Evolutionary conservation across 2,113 vertebrate genomes (phyloP).

Genomic region (Spilogale gracilis): DNA sequence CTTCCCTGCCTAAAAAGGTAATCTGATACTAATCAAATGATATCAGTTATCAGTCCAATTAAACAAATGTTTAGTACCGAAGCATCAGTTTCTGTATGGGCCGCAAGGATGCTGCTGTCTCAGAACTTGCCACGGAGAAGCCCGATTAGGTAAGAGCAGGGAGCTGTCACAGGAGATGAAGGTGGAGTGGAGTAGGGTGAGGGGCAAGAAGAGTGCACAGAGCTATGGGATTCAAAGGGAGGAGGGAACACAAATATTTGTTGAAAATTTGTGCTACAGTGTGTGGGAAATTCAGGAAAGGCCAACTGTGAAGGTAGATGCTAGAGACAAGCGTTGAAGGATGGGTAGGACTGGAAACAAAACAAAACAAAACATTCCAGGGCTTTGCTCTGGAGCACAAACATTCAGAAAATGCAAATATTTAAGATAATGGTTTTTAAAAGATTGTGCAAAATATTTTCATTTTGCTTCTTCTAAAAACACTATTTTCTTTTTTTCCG

Average conservation of each 20-base stretch:
- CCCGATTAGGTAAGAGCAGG: neutral
- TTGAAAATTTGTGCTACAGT: neutral
- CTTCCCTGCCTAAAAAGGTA: neutral
- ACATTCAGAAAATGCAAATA: constrained; percentile 3
- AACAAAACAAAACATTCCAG: neutral
- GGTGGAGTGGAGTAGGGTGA: rapidly evolving
- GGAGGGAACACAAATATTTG: neutral
- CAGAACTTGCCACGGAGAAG: neutral
- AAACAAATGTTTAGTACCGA: neutral
- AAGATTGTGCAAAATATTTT: constrained; percentile 34
- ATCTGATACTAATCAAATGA: neutral
- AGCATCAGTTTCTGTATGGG: neutral
- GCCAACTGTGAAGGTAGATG: neutral
- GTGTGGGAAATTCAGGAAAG: neutral
- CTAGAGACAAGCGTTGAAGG: neutral
- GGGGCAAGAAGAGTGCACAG: neutral
- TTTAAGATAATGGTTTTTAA: constrained; percentile 31
- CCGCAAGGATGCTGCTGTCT: neutral
- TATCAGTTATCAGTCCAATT: neutral
- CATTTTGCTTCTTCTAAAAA: constrained; percentile 34
- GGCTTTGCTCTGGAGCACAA: neutral
- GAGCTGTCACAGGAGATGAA: neutral
- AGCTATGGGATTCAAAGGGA: neutral
- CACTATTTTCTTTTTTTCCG: neutral
- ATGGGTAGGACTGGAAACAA: neutral